Evolutionary conservation across 2,113 vertebrate genomes (phyloP), one percentile per base, ranked within the genome.

Genomic region (Proteles cristata): DNA sequence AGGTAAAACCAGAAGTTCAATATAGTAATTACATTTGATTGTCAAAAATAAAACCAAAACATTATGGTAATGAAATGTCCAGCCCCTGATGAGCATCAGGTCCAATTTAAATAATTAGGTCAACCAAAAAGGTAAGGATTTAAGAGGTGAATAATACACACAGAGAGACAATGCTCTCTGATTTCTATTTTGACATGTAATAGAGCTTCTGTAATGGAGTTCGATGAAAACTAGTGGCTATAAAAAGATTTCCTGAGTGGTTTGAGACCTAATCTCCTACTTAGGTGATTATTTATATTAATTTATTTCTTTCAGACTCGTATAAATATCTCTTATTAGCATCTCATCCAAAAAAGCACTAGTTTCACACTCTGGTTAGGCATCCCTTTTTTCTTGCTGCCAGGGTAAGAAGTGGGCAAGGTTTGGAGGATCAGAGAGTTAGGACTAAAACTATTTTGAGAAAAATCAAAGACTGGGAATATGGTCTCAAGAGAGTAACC

Each of bases 141-240:
- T 88, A 58, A 96, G 53, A 7, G 12, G 77, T 88, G n/a, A 55
- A 73, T 28, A 45, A 53, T 17, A 84, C 21, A 63, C 31, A 76
- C 19, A 76, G 25, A 21, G 39, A 94, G 61, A 91, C 33, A 89
- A 45, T 86, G 73, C 2, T 76, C 11, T 84, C 58, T 94, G 53
- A 2, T 82, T 92, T 96, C 35, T 69, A 86, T 74, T 90, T 92
- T 87, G n/a, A 93, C 50, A 69, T 90, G 19, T 76, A 88, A 21
- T 61, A 66, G 25, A 74, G 9, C 3, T 74, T 82, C 5, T 96
- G 16, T 81, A 89, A 82, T 81, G 21, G 28, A 16, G 11, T 77
- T 84, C 91, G 58, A 28, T 94, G 26, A 65, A 71, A 94, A 66
- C 5, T 76, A 6, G n/a, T 55, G 4, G 2, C 88, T 80, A 81